Conservation (phyloP, 2,888 invertebrate species). For the Drosophila atripex region DNA sequence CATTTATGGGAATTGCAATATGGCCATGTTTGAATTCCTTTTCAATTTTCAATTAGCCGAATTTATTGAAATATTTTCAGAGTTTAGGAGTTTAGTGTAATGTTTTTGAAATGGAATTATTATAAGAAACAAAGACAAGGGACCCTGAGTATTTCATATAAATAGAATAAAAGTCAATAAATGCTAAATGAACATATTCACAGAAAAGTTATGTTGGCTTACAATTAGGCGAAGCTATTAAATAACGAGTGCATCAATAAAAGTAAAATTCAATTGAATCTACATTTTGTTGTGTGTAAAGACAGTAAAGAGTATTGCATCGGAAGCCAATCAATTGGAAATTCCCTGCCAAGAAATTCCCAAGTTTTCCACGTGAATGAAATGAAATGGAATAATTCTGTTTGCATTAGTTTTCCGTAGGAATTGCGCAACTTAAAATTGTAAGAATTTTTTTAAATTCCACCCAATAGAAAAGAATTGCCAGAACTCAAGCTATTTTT, state of each 20-base stretch:
- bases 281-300: neutral
- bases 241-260: neutral
- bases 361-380: conserved; percentile 5
- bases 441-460: neutral
- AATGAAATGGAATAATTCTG: neutral
- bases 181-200: neutral
- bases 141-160: neutral
- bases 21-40: neutral
- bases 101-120: neutral
- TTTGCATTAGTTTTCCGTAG: conserved; percentile 1
- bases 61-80: neutral
- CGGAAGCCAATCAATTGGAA: conserved; percentile 22
- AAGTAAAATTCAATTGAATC: neutral
- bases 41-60: neutral
- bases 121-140: neutral
- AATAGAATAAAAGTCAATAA: neutral
- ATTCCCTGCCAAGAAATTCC: neutral
- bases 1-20: neutral
- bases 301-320: neutral
- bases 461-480: neutral
- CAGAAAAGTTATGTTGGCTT: neutral
- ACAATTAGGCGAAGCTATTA: neutral
- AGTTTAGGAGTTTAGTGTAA: neutral
- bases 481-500: neutral
- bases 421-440: neutral